phyloP scores from a whole-genome alignment of 1,140 invertebrate genomes.

The Drosophila baimaii region DNA sequence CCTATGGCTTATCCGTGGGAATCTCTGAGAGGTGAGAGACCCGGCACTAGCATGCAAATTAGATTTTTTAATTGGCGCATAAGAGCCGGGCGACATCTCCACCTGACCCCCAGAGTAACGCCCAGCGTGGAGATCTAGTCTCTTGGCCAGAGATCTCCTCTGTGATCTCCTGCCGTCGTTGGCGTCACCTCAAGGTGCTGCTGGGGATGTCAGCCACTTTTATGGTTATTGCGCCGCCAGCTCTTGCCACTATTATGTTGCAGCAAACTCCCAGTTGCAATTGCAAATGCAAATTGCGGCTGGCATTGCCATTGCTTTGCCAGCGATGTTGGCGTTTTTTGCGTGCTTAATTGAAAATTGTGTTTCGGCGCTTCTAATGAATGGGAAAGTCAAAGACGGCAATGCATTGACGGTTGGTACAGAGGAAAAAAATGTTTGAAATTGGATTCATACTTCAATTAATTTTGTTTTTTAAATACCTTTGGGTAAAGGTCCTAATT shows the following conservation, averaged over 20 bases:
- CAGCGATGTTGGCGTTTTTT: constrained; percentile 75
- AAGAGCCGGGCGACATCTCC: constrained; percentile 47
- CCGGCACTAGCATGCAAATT: constrained; percentile 68
- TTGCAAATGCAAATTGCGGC: constrained; percentile 72
- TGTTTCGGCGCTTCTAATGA: constrained; percentile 51
- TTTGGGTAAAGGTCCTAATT: no score
- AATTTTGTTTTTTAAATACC: no score
- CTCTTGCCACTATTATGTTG: constrained; percentile 12
- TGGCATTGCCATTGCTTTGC: constrained; percentile 46
- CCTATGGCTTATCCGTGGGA: constrained; percentile 48
- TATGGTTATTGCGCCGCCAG: constrained; percentile 70
- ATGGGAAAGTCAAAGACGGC: constrained; percentile 48
- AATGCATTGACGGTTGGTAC: constrained; percentile 6
- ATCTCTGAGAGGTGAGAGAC: constrained; percentile 22
- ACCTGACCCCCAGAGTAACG: constrained; percentile 33
- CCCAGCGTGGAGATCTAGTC: constrained; percentile 24
- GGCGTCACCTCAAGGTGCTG: constrained; percentile 70
- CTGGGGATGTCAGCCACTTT: constrained; percentile 74
- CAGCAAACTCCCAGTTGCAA: constrained; percentile 41
- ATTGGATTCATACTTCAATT: background rate
- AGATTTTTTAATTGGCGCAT: constrained; percentile 80
- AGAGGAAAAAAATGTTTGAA: background rate
- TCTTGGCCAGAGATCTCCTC: constrained; percentile 26
- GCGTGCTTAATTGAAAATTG: constrained; percentile 71
- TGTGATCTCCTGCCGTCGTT: constrained; percentile 49